phyloP scores from a whole-genome alignment of 1,140 invertebrate genomes.

The Lordiphosa clarofinis region DNA sequence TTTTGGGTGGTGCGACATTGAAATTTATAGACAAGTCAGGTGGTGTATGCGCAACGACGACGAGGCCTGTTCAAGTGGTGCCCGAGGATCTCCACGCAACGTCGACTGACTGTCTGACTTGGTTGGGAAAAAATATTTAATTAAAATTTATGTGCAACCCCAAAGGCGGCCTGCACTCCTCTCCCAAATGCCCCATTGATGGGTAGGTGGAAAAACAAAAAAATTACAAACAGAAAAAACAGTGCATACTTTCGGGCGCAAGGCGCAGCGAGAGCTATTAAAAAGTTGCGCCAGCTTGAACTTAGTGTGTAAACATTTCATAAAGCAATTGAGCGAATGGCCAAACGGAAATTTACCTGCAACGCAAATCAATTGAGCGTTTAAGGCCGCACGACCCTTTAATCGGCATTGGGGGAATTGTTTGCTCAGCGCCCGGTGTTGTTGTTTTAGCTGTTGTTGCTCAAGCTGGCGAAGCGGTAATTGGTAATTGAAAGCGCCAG shows the following conservation, averaged over 20 bases:
- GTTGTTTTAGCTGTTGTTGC: background rate
- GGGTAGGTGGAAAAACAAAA: conserved; percentile 25
- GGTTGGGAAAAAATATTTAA: conserved; percentile 65
- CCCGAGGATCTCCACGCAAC: conserved; percentile 7
- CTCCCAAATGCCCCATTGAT: conserved; percentile 12
- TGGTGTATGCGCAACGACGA: conserved; percentile 22
- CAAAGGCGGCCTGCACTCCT: conserved; percentile 4
- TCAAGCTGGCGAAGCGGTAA: conserved; percentile 8
- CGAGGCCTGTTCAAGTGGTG: conserved; percentile 34
- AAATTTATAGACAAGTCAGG: conserved; percentile 65
- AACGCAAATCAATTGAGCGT: conserved; percentile 72
- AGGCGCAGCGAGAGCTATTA: conserved; percentile 60
- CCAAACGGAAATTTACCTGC: conserved; percentile 49
- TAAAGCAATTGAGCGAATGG: too few species aligned
- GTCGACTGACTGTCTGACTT: conserved; percentile 37
- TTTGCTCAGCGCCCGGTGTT: background rate
- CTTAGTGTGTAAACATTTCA: too few species aligned
- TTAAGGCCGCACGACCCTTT: conserved; percentile 38
- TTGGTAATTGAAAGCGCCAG: conserved; percentile 60
- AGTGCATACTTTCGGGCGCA: conserved; percentile 41
- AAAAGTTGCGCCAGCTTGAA: conserved; percentile 35
- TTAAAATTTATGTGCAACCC: conserved; percentile 76
- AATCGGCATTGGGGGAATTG: conserved; percentile 1
- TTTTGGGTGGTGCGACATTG: conserved; percentile 59
- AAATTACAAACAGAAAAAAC: conserved; percentile 44